phyloP scores from a whole-genome alignment of 1,140 invertebrate genomes.

The Diachasmimorpha longicaudata region DNA sequence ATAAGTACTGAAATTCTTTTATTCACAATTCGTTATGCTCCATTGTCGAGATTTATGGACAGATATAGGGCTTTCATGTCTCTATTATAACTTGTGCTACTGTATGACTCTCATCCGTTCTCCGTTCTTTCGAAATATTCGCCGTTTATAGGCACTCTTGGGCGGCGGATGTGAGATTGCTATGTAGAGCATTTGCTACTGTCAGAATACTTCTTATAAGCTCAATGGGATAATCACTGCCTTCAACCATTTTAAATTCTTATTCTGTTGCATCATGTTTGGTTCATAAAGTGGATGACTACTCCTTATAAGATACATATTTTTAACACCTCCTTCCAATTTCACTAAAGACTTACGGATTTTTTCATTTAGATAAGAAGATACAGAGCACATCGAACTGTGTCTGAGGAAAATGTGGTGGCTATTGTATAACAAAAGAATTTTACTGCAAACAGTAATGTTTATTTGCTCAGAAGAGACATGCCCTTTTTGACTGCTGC shows the following conservation, averaged over 20 bases:
- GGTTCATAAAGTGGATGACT: background rate
- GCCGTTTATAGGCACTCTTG: background rate
- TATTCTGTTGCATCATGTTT: background rate
- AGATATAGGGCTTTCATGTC: background rate
- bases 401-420: too few relatives aligned
- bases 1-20: background rate
- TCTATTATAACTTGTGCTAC: background rate
- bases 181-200: background rate
- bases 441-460: too few relatives aligned
- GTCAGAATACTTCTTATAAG: slow-evolving; percentile 45
- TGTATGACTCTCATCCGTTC: background rate
- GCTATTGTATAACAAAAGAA: too few relatives aligned
- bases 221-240: slow-evolving; percentile 59
- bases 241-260: slow-evolving; percentile 17
- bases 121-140: background rate
- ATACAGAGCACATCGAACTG: too few relatives aligned
- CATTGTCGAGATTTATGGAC: background rate
- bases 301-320: background rate
- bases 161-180: slow-evolving; percentile 36
- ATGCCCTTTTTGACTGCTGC: too few relatives aligned
- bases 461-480: too few relatives aligned
- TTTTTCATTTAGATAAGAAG: too few relatives aligned
- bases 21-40: background rate
- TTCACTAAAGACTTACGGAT: too few relatives aligned
- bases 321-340: too few relatives aligned